phyloP scores from a whole-genome alignment of 2,113 vertebrate genomes.

The Castor canadensis region DNA sequence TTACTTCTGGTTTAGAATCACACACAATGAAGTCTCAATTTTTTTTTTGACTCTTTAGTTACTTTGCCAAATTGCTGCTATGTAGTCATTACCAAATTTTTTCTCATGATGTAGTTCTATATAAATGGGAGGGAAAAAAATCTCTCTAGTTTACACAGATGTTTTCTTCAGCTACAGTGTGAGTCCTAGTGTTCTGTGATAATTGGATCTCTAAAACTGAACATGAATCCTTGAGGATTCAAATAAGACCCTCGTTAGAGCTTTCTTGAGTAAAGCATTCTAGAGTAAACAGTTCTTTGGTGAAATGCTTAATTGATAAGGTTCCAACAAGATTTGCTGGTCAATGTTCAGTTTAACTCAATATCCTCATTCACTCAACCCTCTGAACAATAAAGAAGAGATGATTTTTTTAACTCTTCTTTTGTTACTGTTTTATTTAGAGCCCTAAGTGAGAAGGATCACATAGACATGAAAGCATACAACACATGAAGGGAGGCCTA shows the following conservation, averaged over 20 bases:
- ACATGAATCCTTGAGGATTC: not conserved
- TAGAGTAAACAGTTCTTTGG: not conserved
- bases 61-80: not conserved
- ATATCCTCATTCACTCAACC: not conserved
- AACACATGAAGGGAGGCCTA: not conserved
- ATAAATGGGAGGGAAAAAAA: not conserved
- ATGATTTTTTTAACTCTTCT: not conserved
- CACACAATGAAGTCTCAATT: not conserved
- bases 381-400: not conserved
- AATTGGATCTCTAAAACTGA: not conserved
- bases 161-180: not conserved
- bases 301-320: not conserved
- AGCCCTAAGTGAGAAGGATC: constrained; percentile 1
- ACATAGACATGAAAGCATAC: not conserved
- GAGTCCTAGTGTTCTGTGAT: not conserved
- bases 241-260: not conserved
- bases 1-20: constrained; percentile 18
- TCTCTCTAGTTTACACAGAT: not conserved
- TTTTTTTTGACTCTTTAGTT: not conserved
- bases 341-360: not conserved
- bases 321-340: not conserved
- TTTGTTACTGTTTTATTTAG: not conserved
- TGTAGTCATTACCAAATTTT: not conserved
- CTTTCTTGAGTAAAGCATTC: not conserved
- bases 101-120: not conserved